These are phyloP conservation scores for Falco rusticolus DNA, from an alignment of 2,797 vertebrate genomes.

Conservation along the genomic window DNA sequence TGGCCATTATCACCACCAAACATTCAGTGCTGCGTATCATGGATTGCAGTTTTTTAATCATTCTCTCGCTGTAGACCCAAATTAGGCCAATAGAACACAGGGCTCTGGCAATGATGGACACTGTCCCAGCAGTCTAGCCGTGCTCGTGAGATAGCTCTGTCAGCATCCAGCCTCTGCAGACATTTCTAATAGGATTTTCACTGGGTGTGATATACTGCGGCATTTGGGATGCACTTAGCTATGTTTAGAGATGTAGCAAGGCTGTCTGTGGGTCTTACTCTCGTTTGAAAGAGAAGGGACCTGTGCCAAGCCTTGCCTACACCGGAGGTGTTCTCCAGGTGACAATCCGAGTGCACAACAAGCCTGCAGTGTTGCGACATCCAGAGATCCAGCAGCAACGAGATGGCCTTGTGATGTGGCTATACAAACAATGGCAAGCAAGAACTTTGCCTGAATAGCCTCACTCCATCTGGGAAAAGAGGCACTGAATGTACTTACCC, in stretches of 20 bases:
- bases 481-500: not conserved
- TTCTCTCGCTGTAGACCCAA: not conserved
- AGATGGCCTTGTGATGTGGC: not conserved
- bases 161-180: not conserved
- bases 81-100: not conserved
- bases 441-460: not conserved
- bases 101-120: not conserved
- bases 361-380: not conserved
- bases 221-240: not conserved
- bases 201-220: not conserved
- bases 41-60: not conserved
- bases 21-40: not conserved
- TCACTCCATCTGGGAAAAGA: not conserved
- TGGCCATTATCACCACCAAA: conserved; percentile 30
- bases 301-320: not conserved
- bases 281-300: not conserved
- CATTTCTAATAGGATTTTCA: not conserved
- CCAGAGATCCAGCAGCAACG: not conserved
- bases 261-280: not conserved
- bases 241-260: not conserved
- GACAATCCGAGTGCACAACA: not conserved
- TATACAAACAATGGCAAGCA: accelerated
- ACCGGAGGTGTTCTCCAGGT: not conserved
- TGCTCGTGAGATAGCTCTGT: not conserved
- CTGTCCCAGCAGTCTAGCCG: not conserved